Percentiles rank a stretch among this genome's conserved stretches.
phyloP scores from a whole-genome alignment of 35 echinoderm and acorn worm genomes.

The Strongylocentrotus purpuratus region DNA sequence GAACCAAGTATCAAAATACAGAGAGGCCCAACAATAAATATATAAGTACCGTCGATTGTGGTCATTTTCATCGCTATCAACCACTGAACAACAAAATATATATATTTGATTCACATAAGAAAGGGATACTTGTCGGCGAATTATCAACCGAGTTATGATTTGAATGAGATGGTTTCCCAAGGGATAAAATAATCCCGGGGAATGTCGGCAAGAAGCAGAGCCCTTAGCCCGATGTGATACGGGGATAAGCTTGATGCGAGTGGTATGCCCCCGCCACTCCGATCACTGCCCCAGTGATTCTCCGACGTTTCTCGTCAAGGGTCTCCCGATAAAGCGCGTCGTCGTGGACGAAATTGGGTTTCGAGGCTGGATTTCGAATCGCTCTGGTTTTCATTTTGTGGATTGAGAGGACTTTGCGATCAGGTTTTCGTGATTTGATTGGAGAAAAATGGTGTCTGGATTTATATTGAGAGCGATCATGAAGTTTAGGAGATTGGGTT shows the following conservation, averaged over 20 bases:
- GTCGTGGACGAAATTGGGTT: neutral
- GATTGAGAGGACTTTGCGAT: neutral
- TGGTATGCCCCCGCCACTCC: neutral
- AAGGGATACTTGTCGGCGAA: conserved; percentile 33
- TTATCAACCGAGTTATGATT: conserved; percentile 41
- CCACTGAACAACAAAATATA: neutral
- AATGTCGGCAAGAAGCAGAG: neutral
- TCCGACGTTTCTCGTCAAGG: neutral
- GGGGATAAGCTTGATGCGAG: conserved; percentile 33
- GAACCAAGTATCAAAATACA: neutral
- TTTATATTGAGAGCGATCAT: neutral
- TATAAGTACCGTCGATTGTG: neutral
- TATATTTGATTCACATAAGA: neutral
- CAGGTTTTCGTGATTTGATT: neutral
- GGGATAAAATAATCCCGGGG: conserved; percentile 15
- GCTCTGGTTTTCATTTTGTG: neutral
- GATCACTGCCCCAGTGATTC: neutral
- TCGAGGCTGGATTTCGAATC: neutral
- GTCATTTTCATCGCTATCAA: conserved; percentile 5
- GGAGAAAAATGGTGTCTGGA: neutral
- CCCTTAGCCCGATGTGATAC: neutral
- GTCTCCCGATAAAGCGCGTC: neutral
- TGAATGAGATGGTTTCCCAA: conserved; percentile 2
- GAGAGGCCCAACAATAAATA: neutral
- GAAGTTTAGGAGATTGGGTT: neutral